Conservation (phyloP, 2,113 vertebrate species). For the Amblyornis subalaris region DNA sequence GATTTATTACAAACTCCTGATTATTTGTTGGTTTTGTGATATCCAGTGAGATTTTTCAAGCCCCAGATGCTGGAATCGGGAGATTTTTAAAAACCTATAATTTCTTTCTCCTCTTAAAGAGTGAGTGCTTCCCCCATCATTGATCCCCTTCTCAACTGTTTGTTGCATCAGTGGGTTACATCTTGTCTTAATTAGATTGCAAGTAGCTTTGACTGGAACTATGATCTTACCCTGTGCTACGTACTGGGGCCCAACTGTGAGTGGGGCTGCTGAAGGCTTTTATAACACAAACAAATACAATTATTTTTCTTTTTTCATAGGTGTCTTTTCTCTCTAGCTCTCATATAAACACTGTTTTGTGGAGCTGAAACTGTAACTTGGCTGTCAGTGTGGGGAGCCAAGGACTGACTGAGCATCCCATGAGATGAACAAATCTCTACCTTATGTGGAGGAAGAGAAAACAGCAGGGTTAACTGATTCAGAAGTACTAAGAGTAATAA, state of each 20-base stretch:
- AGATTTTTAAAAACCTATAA: not conserved
- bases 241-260: not conserved
- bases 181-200: conserved; percentile 35
- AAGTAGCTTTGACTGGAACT: not conserved
- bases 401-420: conserved; percentile 38
- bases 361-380: conserved; percentile 21
- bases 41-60: not conserved
- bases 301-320: conserved; percentile 54
- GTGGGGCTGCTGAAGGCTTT: not conserved
- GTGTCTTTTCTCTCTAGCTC: conserved; percentile 35
- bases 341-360: conserved; percentile 34
- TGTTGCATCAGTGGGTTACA: not conserved
- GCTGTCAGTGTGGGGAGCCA: conserved; percentile 38
- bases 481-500: conserved; percentile 20
- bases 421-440: conserved; percentile 59
- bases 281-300: conserved; percentile 30
- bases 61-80: not conserved
- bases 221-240: not conserved
- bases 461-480: conserved; percentile 35
- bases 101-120: not conserved
- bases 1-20: not conserved
- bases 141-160: not conserved
- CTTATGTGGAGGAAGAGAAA: conserved; percentile 60
- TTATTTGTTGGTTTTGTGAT: not conserved
- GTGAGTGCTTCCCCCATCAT: not conserved